Evolutionary conservation across 2,113 vertebrate genomes (phyloP).

Genomic region (Procavia capensis): DNA sequence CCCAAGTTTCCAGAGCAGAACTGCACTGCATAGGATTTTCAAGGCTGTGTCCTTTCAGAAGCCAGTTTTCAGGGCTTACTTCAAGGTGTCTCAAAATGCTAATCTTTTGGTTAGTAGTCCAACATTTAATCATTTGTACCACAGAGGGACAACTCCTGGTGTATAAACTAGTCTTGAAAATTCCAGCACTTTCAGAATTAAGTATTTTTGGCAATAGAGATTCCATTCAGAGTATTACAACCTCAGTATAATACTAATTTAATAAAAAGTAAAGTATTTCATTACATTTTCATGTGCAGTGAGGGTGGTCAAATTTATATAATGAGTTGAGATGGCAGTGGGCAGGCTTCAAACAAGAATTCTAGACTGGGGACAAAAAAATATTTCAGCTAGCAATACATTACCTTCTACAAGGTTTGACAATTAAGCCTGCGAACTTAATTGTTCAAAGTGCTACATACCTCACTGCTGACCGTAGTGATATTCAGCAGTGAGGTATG

Average conservation of each 20-base stretch:
- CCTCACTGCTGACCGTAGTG: no score
- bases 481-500: no score
- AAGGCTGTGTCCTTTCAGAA: no score
- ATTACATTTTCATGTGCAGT: neutral
- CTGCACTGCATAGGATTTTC: no score
- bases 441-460: no score
- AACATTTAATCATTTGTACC: no score
- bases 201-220: neutral
- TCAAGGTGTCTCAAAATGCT: no score
- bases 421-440: no score
- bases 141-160: neutral
- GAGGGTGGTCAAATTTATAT: neutral
- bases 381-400: neutral
- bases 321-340: neutral
- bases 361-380: neutral
- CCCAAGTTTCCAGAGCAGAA: no score
- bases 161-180: neutral
- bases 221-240: neutral
- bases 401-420: neutral
- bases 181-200: slow-evolving; percentile 26
- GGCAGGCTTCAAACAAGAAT: neutral
- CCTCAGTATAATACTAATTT: neutral
- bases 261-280: neutral
- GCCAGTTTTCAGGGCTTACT: no score
- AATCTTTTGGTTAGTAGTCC: no score